Evolutionary conservation across 2,888 invertebrate species (phyloP), one percentile per base, ranked within the genome.

Genomic region (Colletes collaris): DNA sequence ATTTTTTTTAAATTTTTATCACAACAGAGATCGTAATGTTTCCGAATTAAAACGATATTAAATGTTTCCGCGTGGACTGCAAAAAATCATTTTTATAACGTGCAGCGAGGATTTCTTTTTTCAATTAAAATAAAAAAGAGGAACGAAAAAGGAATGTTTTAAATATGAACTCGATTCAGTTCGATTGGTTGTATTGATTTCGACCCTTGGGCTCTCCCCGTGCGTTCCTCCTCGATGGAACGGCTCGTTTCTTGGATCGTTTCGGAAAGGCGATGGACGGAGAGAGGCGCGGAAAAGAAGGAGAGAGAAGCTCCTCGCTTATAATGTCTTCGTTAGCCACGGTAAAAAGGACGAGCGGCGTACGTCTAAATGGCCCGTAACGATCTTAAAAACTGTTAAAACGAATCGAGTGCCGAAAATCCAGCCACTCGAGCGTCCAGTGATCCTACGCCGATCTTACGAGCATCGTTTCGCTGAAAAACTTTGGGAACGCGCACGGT

Each of bases 291-390:
- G 56, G 59, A 60, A 35, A 35, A 27, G 56, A 53, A 63, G 63
- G 53, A 37, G 52, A 49, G 60, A 13, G 59, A 19, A 49, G 16
- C 19, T 35, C 59, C n/a, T 55, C 66, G 70, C 56, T 63, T 73
- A 75, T 88, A 87, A 88, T 85, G 87, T 87, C 87, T 86, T 88
- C 85, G 86, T 88, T 88, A 88, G 76, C 77, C 76, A 66, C 66
- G 53, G 64, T 75, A 81, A 87, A 86, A 85, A 64, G 64, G 64
- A 68, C 69, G 35, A 69, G 58, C 53, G 75, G 55, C 73, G 72
- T 60, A 74, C 80, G 82, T 82, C 80, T 80, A 83, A 83, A 83
- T 74, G 80, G 67, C 69, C 75, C 71, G 76, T 84, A 81, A 88
- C 78, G 81, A 79, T 78, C 77, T 74, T 79, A 79, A 81, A 80